A percentile compares a stretch with the other conserved stretches of the same genome.
Evolutionary conservation across 2,888 invertebrate species (phyloP).

Genomic region (Trichopoda pennipes): DNA sequence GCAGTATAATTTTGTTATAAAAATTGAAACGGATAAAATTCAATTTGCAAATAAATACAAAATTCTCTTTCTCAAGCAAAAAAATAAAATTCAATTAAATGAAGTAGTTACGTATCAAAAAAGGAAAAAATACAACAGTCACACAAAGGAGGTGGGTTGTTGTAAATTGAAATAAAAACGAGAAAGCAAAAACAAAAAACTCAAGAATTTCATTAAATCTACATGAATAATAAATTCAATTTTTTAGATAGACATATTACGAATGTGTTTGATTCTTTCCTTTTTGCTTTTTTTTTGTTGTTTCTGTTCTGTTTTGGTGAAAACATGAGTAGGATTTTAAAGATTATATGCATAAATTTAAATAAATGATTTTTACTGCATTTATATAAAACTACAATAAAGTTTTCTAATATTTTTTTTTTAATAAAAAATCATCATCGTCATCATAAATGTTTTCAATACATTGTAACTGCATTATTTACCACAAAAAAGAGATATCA

Average conservation of each 20-base stretch:
- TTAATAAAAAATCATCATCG: constrained; percentile 28
- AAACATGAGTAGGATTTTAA: constrained; percentile 58
- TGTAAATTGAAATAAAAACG: constrained; percentile 37
- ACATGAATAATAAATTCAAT: constrained; percentile 63
- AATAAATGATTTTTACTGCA: constrained; percentile 59
- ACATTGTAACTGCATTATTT: constrained; percentile 61
- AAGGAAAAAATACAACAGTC: constrained; percentile 11
- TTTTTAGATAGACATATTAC: constrained; percentile 45
- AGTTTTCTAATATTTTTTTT: constrained; percentile 8
- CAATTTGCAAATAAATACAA: constrained; percentile 64
- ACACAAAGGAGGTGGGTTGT: constrained; percentile 39
- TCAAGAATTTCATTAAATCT: constrained; percentile 63
- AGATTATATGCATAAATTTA: constrained; percentile 59
- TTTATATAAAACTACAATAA: constrained; percentile 20
- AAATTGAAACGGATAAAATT: constrained; percentile 66
- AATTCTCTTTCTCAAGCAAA: constrained; percentile 20
- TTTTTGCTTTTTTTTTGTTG: neutral
- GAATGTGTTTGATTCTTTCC: constrained; percentile 29
- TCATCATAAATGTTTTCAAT: constrained; percentile 46
- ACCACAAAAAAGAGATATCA: constrained; percentile 52
- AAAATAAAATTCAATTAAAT: constrained; percentile 67
- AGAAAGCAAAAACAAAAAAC: constrained; percentile 12
- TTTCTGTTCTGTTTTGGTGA: neutral
- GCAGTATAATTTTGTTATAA: constrained; percentile 63
- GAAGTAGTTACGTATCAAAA: constrained; percentile 45